A percentile compares a stretch with the other conserved stretches of the same genome.
Conservation (phyloP, 2,797 vertebrate genomes). For the Poeciliopsis turneri region DNA sequence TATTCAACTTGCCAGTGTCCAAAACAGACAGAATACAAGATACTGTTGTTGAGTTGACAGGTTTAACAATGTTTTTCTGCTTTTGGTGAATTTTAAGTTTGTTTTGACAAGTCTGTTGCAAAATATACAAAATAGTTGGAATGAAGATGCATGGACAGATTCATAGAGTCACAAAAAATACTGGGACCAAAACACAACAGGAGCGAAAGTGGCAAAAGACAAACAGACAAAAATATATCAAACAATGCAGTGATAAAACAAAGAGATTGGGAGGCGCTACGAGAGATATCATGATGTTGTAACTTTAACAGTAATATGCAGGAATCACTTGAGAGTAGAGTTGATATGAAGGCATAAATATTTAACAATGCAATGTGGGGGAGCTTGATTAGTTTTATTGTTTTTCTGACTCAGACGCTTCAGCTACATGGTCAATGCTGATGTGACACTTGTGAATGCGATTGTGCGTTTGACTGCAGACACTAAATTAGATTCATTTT, state of each 20-base stretch:
- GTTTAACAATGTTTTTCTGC: neutral
- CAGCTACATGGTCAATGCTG: slow-evolving; percentile 24
- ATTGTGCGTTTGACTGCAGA: neutral
- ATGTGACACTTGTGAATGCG: neutral
- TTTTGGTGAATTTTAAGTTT: neutral
- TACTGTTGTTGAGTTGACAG: slow-evolving; percentile 13
- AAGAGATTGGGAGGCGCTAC: neutral
- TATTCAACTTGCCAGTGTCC: slow-evolving; percentile 30
- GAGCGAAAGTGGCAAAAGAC: neutral
- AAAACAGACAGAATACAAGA: neutral
- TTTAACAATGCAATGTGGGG: slow-evolving; percentile 31
- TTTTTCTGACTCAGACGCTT: slow-evolving; percentile 36
- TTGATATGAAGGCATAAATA: slow-evolving; percentile 48
- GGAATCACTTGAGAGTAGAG: slow-evolving; percentile 40
- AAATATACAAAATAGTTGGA: neutral
- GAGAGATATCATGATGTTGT: slow-evolving; percentile 22
- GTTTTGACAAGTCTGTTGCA: neutral
- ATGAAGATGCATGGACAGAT: slow-evolving; percentile 6
- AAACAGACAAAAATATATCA: neutral
- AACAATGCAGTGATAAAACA: slow-evolving; percentile 10
- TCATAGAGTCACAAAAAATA: neutral
- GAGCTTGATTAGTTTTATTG: slow-evolving; percentile 52
- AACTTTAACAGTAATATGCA: slow-evolving; percentile 31
- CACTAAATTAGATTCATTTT: slow-evolving; percentile 27
- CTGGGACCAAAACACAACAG: neutral